Base-by-base conservation (phyloP, 2,113 vertebrate genomes). In the Candoia aspera region DNA sequence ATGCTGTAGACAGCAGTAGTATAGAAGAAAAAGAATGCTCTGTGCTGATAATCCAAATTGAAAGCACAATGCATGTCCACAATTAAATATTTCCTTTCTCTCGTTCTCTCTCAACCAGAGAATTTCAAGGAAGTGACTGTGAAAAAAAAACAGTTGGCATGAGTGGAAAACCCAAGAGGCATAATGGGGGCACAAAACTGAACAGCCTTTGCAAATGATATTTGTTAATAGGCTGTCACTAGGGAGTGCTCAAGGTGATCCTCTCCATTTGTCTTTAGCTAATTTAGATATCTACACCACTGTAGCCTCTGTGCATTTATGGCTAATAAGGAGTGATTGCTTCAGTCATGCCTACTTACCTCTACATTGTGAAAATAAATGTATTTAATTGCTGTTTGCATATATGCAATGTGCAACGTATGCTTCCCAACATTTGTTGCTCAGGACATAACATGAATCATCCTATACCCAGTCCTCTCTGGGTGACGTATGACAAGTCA, bases 221-320 rank as follows among this genome's bases (percentile, higher is more conserved):
- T 94, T 94, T 95, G 94, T 95, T 94, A 95, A 96, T 90, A 91
- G 33, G 42, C 90, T 93, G 91, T 95, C 95, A 93, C 89, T 90
- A 8, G 92, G 90, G 83, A 94, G 73, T n/a, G 46, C 84, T 95
- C 92, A 91, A 95, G 93, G 95, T 95, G 91, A 96, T 95, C 94
- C 95, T 93, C 93, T 92, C 93, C 0, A 17, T 93, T 96, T 94
- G 86, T 94, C 90, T 94, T 53, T 89, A 88, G 84, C 86, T 93
- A 92, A 95, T 92, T 85, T 95, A 84, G 94, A 96, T 94, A 95
- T 93, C 90, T 95, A 33, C 37, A 79, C 96, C 91, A 53, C 90
- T 59, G 37, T 87, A 93, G 91, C 11, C 93, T 0, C 0, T 92
- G 42, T 84, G 79, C 57, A 59, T 83, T 93, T 90, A 94, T 79